phyloP scores from a whole-genome alignment of 1,140 invertebrate genomes.

The Triops cancriformis region DNA sequence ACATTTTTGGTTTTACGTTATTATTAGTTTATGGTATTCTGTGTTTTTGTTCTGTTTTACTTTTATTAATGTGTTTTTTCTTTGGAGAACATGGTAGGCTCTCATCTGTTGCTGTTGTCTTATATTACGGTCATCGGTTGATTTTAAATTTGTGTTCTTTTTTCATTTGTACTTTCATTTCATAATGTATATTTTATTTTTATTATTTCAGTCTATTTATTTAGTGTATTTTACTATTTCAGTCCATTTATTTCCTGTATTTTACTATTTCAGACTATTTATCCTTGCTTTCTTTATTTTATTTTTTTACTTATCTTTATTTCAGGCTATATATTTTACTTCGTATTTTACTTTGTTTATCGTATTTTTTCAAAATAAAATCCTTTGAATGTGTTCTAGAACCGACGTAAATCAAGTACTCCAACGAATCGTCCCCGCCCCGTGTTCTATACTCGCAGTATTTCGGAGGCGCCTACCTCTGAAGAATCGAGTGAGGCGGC shows the following conservation, averaged over 20 bases:
- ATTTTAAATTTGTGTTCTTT: slow-evolving; percentile 27
- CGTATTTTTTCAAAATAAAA: too few relatives aligned
- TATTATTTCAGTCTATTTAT: background rate
- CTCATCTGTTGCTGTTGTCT: too few relatives aligned
- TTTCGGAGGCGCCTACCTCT: slow-evolving; percentile 29
- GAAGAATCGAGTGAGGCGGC: slow-evolving; percentile 45
- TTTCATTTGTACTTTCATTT: slow-evolving; percentile 17
- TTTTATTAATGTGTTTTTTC: background rate
- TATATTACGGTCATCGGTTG: too few relatives aligned
- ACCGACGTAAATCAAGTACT: slow-evolving; percentile 19
- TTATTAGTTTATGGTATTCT: background rate
- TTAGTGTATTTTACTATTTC: background rate
- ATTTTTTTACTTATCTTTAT: too few relatives aligned
- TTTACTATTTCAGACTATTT: too few relatives aligned
- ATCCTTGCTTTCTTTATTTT: too few relatives aligned
- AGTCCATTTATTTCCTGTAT: background rate
- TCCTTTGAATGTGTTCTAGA: slow-evolving; percentile 14
- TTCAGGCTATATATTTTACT: too few relatives aligned
- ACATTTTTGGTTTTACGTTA: background rate
- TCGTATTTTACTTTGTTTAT: too few relatives aligned
- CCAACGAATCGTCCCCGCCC: slow-evolving; percentile 17
- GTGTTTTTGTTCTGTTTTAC: background rate
- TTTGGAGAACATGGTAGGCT: too few relatives aligned
- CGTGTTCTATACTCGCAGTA: slow-evolving; percentile 28
- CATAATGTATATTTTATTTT: background rate